These are phyloP conservation scores for Macrophya annulata DNA, from an alignment of 2,888 invertebrate species.

Conservation along the genomic window DNA sequence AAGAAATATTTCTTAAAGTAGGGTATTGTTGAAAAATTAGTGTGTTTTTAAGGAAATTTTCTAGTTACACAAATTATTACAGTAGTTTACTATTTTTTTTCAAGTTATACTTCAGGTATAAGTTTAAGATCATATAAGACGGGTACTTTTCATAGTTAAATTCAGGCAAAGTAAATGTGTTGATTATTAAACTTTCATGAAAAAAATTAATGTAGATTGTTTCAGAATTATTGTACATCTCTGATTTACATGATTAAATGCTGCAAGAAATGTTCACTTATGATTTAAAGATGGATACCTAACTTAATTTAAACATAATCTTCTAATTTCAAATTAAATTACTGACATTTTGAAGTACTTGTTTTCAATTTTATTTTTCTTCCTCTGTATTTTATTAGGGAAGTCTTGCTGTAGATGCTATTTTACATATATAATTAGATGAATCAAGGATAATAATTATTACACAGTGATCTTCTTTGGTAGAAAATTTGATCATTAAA, in stretches of 20 bases:
- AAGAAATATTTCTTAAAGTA: background rate
- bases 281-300: background rate
- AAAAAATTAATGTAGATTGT: background rate
- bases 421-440: background rate
- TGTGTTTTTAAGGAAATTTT: background rate
- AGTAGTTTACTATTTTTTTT: background rate
- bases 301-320: background rate
- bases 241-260: background rate
- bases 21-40: background rate
- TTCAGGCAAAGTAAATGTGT: too few relatives aligned
- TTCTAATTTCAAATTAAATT: background rate
- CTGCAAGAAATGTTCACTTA: background rate
- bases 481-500: background rate
- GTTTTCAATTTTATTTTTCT: background rate
- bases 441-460: background rate
- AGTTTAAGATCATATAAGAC: too few relatives aligned
- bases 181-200: background rate
- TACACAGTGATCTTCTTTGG: background rate
- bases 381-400: background rate
- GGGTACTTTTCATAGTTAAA: too few relatives aligned
- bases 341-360: background rate
- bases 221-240: slow-evolving; percentile 5
- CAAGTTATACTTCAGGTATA: too few relatives aligned
- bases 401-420: too few relatives aligned
- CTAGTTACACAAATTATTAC: background rate